Conservation (phyloP, 2,797 vertebrate species). For the Chrysocyon brachyurus region DNA sequence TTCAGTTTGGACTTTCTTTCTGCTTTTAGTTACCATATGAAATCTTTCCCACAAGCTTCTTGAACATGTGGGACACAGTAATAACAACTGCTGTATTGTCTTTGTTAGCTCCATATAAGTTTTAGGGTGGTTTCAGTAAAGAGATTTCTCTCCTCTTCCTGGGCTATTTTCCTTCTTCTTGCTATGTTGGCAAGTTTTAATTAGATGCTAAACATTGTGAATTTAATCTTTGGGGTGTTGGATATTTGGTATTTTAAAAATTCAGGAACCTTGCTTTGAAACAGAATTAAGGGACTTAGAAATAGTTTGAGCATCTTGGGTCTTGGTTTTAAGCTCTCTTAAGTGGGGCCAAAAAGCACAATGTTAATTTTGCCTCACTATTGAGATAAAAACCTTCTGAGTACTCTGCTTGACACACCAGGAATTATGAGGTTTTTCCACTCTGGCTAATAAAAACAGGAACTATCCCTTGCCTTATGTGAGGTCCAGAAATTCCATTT, state of each 20-base stretch:
- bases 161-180: background rate
- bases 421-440: background rate
- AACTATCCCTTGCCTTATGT: background rate
- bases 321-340: background rate
- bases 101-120: background rate
- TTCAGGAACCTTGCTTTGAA: background rate
- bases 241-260: background rate
- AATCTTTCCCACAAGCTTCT: background rate
- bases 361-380: background rate
- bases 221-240: background rate
- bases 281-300: background rate
- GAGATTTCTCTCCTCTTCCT: background rate
- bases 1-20: background rate
- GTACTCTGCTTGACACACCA: background rate
- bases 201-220: background rate
- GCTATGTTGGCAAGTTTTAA: background rate
- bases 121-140: background rate
- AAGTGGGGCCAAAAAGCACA: background rate
- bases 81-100: background rate
- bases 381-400: background rate
- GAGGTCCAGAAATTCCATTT: slow-evolving; percentile 1
- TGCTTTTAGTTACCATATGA: background rate
- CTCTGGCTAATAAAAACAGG: background rate
- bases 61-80: background rate
- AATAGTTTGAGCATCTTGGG: background rate